phyloP scores from a whole-genome alignment of 2,797 vertebrate genomes.

The Danionella dracula region DNA sequence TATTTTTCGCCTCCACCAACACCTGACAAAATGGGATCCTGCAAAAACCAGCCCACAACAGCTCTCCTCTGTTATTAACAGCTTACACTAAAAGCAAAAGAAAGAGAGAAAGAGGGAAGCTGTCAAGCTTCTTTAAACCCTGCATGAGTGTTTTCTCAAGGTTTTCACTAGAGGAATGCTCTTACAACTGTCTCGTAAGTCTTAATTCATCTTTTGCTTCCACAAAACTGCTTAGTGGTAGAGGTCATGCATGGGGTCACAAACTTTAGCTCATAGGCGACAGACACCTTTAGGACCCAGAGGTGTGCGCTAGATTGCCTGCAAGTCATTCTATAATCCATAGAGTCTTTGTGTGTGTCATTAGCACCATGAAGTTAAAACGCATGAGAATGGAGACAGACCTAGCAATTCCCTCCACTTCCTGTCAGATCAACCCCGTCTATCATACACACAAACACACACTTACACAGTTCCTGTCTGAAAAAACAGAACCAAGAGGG shows the following conservation, averaged over 20 bases:
- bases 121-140: constrained; percentile 18
- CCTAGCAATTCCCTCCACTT: constrained; percentile 15
- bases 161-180: constrained; percentile 4
- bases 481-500: constrained; percentile 45
- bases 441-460: constrained; percentile 4
- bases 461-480: constrained; percentile 37
- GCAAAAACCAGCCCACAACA: constrained; percentile 11
- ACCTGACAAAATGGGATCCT: constrained; percentile 3
- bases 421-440: constrained; percentile 5
- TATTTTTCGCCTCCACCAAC: not conserved
- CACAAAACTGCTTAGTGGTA: not conserved
- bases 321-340: constrained; percentile 43
- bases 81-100: constrained; percentile 33
- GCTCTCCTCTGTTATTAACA: constrained; percentile 53
- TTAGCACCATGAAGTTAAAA: constrained; percentile 46
- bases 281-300: not conserved
- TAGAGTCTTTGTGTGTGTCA: constrained; percentile 10
- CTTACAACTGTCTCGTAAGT: not conserved
- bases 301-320: not conserved
- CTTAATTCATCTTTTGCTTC: not conserved
- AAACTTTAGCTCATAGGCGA: not conserved
- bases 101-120: not conserved
- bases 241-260: not conserved
- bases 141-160: constrained; percentile 19
- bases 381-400: constrained; percentile 47